Percentiles rank a stretch among this genome's conserved stretches.
Evolutionary conservation across 1,140 invertebrate genomes (phyloP).

Genomic region (Metaphire vulgaris): DNA sequence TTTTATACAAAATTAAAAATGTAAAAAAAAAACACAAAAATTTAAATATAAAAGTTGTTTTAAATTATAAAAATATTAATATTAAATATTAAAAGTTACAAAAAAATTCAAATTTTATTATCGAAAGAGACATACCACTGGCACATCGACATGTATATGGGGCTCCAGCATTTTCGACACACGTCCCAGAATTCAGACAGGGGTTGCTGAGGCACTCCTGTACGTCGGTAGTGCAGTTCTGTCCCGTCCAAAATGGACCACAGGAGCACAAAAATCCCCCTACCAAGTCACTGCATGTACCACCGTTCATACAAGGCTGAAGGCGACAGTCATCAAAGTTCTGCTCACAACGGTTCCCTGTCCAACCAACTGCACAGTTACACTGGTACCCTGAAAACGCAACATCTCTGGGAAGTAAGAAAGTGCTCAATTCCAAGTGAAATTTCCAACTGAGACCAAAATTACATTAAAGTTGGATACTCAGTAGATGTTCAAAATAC

Average conservation of each 20-base stretch:
- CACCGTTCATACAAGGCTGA: constrained; percentile 30
- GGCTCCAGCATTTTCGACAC: constrained; percentile 60
- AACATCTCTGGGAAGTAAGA: too few species aligned
- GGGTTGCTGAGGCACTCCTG: constrained; percentile 27
- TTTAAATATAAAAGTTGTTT: too few species aligned
- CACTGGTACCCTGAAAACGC: constrained; percentile 12
- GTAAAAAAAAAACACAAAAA: too few species aligned
- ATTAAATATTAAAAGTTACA: too few species aligned
- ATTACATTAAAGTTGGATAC: too few species aligned
- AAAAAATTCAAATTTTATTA: too few species aligned
- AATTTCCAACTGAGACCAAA: too few species aligned
- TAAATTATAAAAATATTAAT: too few species aligned
- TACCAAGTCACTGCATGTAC: constrained; percentile 24
- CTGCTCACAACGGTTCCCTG: constrained; percentile 13
- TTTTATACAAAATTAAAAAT: too few species aligned
- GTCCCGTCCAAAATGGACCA: constrained; percentile 29
- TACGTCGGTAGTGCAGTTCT: constrained; percentile 19
- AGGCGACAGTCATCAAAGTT: constrained; percentile 26
- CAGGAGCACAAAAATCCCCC: constrained; percentile 28
- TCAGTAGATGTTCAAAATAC: too few species aligned
- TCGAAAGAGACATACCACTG: not conserved
- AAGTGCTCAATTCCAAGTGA: too few species aligned
- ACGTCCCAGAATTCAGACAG: constrained; percentile 21
- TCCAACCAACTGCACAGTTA: not conserved
- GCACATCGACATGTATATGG: constrained; percentile 9